Percentiles rank a stretch among this genome's conserved stretches.
phyloP scores from a whole-genome alignment of 2,113 vertebrate genomes.

The Tichodroma muraria region DNA sequence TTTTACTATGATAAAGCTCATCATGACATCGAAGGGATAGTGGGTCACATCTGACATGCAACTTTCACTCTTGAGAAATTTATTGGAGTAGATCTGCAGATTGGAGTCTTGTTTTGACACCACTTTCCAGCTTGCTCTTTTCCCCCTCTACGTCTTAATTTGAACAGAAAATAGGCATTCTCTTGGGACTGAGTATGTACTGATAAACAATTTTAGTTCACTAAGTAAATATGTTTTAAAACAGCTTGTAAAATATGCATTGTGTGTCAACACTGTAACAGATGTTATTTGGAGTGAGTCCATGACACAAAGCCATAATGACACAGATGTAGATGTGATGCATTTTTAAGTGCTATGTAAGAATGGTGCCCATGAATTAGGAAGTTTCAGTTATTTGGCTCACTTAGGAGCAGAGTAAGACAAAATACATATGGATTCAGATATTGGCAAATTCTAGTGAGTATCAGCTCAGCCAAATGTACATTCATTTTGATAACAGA shows the following conservation, averaged over 20 bases:
- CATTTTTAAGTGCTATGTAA: slow-evolving; percentile 9
- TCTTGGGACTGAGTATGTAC: not conserved
- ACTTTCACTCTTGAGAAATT: not conserved
- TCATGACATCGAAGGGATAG: not conserved
- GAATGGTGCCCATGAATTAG: not conserved
- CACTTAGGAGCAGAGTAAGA: not conserved
- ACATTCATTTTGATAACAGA: not conserved
- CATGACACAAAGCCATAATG: slow-evolving; percentile 25
- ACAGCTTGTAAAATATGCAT: slow-evolving; percentile 38
- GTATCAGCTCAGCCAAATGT: not conserved
- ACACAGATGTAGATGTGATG: slow-evolving; percentile 31
- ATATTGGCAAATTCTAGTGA: not conserved
- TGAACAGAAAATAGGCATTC: slow-evolving; percentile 18
- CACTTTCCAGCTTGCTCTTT: not conserved
- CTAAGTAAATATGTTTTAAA: slow-evolving; percentile 43
- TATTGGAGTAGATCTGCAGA: not conserved
- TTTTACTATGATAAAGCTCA: not conserved
- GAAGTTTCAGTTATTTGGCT: not conserved
- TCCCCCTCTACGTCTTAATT: not conserved
- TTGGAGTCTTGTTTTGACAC: not conserved
- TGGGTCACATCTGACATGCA: not conserved
- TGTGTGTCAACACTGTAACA: slow-evolving; percentile 37
- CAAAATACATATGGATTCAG: not conserved
- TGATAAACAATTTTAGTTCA: slow-evolving; percentile 42
- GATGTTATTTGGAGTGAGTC: slow-evolving; percentile 36